These are phyloP conservation scores for Pomatostomus ruficeps DNA, from an alignment of 2,113 vertebrate genomes.

Conservation along the genomic window DNA sequence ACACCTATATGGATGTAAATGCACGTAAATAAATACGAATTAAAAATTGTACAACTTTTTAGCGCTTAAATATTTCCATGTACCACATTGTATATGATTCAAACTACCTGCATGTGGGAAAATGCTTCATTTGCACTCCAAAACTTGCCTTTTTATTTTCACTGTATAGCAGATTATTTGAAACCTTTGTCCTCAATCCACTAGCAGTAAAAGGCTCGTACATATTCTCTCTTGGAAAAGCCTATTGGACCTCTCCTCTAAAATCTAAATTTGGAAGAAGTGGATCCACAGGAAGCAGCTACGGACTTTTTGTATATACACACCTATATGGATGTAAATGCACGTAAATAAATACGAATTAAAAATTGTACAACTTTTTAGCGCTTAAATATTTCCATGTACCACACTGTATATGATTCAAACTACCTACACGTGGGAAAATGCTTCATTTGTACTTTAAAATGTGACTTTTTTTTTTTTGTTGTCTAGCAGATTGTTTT, in stretches of 20 bases:
- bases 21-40: not conserved
- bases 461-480: not conserved
- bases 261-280: not conserved
- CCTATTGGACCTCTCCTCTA: not conserved
- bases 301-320: not conserved
- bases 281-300: not conserved
- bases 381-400: not conserved
- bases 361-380: not conserved
- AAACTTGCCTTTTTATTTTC: not conserved
- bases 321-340: not conserved
- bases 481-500: not conserved
- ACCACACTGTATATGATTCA: not conserved
- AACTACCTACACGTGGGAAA: not conserved
- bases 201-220: not conserved
- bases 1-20: not conserved
- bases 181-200: not conserved
- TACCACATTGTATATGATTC: not conserved
- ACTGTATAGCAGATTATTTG: not conserved
- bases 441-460: not conserved
- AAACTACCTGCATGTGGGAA: not conserved
- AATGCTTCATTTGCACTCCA: not conserved
- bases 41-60: not conserved
- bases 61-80: not conserved
- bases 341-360: not conserved
- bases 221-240: not conserved